Evolutionary conservation across 1,140 invertebrate genomes (phyloP).

Genomic region (Pissodes strobi): DNA sequence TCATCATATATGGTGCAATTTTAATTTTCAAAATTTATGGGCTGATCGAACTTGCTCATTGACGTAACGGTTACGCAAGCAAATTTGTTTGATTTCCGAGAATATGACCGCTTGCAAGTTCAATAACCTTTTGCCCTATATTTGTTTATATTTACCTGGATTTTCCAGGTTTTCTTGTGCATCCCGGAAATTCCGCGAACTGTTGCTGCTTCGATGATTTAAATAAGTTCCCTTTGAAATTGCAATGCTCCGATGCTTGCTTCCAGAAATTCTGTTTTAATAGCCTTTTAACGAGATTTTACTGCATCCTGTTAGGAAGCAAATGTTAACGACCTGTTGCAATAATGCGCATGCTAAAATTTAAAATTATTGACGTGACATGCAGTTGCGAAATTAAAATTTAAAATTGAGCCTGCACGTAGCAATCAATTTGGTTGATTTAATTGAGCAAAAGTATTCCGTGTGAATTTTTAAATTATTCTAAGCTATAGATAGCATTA

Average conservation of each 20-base stretch:
- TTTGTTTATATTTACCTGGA: conserved; percentile 20
- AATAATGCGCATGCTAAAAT: conserved; percentile 15
- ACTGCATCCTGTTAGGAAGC: conserved; percentile 1
- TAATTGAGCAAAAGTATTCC: too few relatives aligned
- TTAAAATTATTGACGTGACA: conserved; percentile 10
- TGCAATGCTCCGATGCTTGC: neutral
- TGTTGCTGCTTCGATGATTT: neutral
- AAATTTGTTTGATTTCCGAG: too few relatives aligned
- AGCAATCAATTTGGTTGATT: too few relatives aligned
- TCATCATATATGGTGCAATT: too few relatives aligned
- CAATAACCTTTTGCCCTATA: conserved; percentile 19
- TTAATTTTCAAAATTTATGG: too few relatives aligned
- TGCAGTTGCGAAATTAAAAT: too few relatives aligned
- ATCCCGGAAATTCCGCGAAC: neutral
- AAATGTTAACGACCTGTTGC: conserved; percentile 35
- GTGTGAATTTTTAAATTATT: too few relatives aligned
- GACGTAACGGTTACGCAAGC: too few relatives aligned
- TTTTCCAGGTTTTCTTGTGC: conserved; percentile 3
- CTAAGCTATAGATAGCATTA: too few relatives aligned
- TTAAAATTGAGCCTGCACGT: too few relatives aligned
- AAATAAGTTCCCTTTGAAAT: neutral
- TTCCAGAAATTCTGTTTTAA: neutral
- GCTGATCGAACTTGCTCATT: too few relatives aligned
- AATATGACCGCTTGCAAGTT: conserved; percentile 7
- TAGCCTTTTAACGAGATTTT: neutral